Percentiles rank a stretch among this genome's conserved stretches.
phyloP scores from a whole-genome alignment of 2,113 vertebrate species.

The Peromyscus maniculatus region DNA sequence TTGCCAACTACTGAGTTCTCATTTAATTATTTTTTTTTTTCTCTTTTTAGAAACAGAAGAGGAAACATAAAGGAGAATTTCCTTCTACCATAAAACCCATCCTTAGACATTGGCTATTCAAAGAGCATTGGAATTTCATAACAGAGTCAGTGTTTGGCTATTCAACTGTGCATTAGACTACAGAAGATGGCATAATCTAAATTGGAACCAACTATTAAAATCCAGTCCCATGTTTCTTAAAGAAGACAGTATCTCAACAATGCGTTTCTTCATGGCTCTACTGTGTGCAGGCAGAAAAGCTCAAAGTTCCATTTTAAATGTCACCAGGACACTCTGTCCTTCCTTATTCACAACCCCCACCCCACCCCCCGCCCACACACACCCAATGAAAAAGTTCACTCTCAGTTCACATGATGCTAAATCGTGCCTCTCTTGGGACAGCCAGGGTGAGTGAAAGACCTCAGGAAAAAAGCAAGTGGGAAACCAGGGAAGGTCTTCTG shows the following conservation, averaged over 20 bases:
- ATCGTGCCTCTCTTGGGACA: neutral
- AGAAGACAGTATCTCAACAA: neutral
- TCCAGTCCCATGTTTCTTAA: neutral
- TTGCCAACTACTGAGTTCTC: conserved; percentile 14
- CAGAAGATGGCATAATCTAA: conserved; percentile 35
- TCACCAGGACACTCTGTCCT: neutral
- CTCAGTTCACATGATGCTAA: neutral
- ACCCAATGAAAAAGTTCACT: neutral
- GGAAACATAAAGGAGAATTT: neutral
- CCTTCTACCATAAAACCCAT: conserved; percentile 41
- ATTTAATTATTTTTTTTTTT: conserved; percentile 37
- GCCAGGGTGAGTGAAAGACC: neutral
- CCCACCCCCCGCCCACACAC: neutral
- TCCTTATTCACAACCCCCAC: neutral
- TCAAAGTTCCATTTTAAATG: neutral
- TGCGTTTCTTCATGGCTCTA: neutral
- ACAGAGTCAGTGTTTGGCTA: conserved; percentile 31
- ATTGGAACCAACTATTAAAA: conserved; percentile 21
- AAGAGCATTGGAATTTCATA: neutral
- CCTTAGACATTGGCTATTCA: neutral
- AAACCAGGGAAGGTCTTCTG: neutral
- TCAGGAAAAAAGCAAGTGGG: neutral
- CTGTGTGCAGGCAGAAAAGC: neutral
- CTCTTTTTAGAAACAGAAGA: conserved; percentile 50
- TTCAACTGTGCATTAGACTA: neutral